Percentiles rank a stretch among this genome's conserved stretches.
Evolutionary conservation across 2,797 vertebrate genomes (phyloP).

Genomic region (Poeciliopsis gracilis): DNA sequence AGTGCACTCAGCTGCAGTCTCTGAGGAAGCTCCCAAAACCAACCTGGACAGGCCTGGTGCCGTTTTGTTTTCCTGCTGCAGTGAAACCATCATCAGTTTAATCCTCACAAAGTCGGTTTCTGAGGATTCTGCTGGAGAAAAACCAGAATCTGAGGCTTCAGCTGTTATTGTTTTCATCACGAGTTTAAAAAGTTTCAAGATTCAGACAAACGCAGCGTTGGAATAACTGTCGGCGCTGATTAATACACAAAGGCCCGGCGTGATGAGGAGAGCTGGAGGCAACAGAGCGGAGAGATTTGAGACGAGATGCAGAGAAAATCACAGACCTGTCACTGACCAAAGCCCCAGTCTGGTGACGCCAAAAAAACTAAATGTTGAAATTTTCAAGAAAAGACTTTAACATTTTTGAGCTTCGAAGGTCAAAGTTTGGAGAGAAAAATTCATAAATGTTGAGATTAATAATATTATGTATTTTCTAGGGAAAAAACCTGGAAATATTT

Average conservation of each 20-base stretch:
- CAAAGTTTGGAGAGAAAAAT: too few relatives aligned
- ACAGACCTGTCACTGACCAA: neutral
- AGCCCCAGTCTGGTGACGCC: too few relatives aligned
- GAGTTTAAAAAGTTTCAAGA: neutral
- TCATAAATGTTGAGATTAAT: too few relatives aligned
- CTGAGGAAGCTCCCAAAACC: constrained; percentile 16
- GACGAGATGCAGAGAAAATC: neutral
- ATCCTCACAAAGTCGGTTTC: neutral
- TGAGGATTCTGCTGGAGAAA: neutral
- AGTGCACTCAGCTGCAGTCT: constrained; percentile 40
- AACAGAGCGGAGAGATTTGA: neutral
- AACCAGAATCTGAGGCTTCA: neutral
- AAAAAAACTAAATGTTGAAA: too few relatives aligned
- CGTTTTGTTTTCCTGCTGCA: neutral
- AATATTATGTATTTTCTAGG: too few relatives aligned
- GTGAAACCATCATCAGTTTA: neutral
- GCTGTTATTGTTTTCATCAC: neutral
- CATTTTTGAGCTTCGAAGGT: too few relatives aligned
- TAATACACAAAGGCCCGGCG: neutral
- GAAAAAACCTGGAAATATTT: too few relatives aligned
- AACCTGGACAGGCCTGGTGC: neutral
- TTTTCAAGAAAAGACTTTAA: too few relatives aligned
- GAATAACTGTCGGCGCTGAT: neutral
- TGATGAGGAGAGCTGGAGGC: neutral
- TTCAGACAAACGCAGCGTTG: neutral